A percentile compares a stretch with the other conserved stretches of the same genome.
These are phyloP conservation scores for Craterocephalus amniculus DNA, from an alignment of 2,797 vertebrate genomes.

Conservation along the genomic window DNA sequence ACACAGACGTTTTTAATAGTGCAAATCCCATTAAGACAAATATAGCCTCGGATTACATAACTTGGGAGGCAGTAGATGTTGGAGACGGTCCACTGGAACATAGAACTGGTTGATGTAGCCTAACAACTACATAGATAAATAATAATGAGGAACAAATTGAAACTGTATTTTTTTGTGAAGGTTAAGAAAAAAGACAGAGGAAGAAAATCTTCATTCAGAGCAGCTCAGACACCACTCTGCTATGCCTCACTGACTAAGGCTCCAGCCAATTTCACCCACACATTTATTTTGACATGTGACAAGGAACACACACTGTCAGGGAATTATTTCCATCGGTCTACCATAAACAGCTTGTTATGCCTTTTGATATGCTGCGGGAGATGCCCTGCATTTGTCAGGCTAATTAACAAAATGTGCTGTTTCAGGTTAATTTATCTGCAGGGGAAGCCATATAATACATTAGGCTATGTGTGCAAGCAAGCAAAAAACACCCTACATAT, in stretches of 20 bases:
- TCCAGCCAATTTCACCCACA: slow-evolving; percentile 73
- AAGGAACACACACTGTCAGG: slow-evolving; percentile 58
- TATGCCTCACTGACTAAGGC: slow-evolving; percentile 71
- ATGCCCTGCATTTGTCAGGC: slow-evolving; percentile 30
- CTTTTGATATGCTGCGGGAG: slow-evolving; percentile 42
- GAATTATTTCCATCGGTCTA: slow-evolving; percentile 59
- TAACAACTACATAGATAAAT: slow-evolving; percentile 15
- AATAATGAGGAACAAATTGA: slow-evolving; percentile 44
- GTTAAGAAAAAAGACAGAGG: neutral
- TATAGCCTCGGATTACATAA: slow-evolving; percentile 75
- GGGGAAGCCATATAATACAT: slow-evolving; percentile 11
- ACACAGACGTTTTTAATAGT: slow-evolving; percentile 71
- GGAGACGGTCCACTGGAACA: slow-evolving; percentile 42
- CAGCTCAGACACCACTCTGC: slow-evolving; percentile 49
- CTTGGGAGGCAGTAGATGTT: slow-evolving; percentile 53
- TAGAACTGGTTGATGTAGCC: slow-evolving; percentile 32
- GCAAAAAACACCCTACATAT: neutral
- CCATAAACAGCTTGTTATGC: slow-evolving; percentile 60
- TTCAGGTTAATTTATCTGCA: slow-evolving; percentile 30
- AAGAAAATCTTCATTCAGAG: slow-evolving; percentile 50
- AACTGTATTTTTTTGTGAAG: slow-evolving; percentile 20
- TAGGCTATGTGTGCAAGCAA: neutral
- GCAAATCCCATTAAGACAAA: slow-evolving; percentile 72
- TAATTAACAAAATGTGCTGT: slow-evolving; percentile 30
- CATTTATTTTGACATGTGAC: slow-evolving; percentile 79